Percentiles rank a stretch among this genome's conserved stretches.
Evolutionary conservation across 2,113 vertebrate species (phyloP).

Genomic region (Thamnaconus septentrionalis): DNA sequence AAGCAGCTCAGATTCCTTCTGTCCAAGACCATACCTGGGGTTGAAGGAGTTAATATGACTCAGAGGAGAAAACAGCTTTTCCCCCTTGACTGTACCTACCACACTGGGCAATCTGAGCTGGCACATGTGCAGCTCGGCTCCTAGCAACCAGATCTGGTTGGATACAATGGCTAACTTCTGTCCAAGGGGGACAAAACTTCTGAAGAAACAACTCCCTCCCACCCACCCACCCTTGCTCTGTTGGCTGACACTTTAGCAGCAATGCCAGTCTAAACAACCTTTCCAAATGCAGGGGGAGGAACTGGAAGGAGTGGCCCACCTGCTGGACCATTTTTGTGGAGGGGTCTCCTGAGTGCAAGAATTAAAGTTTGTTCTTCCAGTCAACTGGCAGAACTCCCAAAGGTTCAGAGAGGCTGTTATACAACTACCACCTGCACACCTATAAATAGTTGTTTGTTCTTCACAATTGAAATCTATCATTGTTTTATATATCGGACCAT

Average conservation of each 20-base stretch:
- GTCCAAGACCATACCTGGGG: slow-evolving; percentile 7
- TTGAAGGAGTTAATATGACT: slow-evolving; percentile 15
- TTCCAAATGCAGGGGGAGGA: slow-evolving; percentile 17
- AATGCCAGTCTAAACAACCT: slow-evolving; percentile 34
- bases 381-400: no score
- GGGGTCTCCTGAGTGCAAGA: not conserved
- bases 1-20: not conserved
- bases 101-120: slow-evolving; percentile 14
- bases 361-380: not conserved
- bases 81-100: slow-evolving; percentile 19
- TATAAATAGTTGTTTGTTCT: no score
- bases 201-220: slow-evolving; percentile 24
- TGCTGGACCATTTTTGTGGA: not conserved
- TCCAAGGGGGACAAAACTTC: slow-evolving; percentile 11
- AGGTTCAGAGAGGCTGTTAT: no score
- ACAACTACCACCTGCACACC: no score
- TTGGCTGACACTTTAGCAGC: slow-evolving; percentile 10
- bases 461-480: no score
- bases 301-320: slow-evolving; percentile 16
- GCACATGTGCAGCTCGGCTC: slow-evolving; percentile 18
- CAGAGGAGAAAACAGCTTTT: slow-evolving; percentile 10
- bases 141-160: slow-evolving; percentile 46
- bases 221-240: not conserved
- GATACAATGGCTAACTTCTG: slow-evolving; percentile 43
- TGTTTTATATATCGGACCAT: no score